Conservation (phyloP, 2,113 vertebrate species). For the Axis porcinus region DNA sequence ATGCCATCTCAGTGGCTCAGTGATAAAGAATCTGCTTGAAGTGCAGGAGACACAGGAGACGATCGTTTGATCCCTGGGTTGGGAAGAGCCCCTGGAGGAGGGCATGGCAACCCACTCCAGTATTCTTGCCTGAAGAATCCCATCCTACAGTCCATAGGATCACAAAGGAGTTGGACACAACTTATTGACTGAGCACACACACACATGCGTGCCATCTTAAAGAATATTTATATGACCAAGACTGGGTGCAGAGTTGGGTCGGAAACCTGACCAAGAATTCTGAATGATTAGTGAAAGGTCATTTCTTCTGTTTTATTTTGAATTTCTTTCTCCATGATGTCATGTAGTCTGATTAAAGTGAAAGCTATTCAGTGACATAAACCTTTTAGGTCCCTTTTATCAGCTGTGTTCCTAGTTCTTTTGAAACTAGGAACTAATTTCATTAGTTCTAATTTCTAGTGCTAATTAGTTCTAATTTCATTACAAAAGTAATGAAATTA, state of each 20-base stretch:
- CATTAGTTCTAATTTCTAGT: no score
- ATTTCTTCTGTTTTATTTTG: not conserved
- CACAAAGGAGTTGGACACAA: not conserved
- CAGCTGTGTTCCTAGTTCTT: not conserved
- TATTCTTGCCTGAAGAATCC: not conserved
- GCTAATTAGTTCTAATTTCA: no score
- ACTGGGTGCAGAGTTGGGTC: no score
- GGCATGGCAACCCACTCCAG: not conserved
- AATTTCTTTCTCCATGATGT: not conserved
- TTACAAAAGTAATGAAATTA: not conserved
- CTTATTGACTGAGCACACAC: not conserved
- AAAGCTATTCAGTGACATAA: not conserved
- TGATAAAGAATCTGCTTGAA: not conserved
- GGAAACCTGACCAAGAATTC: not conserved
- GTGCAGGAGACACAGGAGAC: not conserved
- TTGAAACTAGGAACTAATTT: not conserved
- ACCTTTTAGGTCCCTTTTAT: not conserved
- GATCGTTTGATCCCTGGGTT: rapidly evolving
- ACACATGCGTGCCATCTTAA: not conserved
- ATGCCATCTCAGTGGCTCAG: not conserved
- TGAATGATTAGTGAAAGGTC: rapidly evolving
- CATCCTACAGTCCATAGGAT: not conserved
- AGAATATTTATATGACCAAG: not conserved
- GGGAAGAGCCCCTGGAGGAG: not conserved
- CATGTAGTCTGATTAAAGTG: not conserved